Base-by-base conservation (phyloP, 1,140 invertebrate genomes). In the Pectinophora gossypiella region DNA sequence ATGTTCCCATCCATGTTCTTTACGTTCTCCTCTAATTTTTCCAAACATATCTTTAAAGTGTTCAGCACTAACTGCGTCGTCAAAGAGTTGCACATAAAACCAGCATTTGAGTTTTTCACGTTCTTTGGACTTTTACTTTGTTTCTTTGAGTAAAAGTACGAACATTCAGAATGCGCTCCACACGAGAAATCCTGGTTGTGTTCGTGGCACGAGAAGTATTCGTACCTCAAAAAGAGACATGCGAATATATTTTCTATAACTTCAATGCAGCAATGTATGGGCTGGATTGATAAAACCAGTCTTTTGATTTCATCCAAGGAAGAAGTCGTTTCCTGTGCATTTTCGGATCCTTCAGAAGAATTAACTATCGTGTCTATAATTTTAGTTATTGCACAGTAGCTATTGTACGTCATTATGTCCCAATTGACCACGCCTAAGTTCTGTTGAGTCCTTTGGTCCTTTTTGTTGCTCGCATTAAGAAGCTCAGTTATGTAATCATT, bases 101-200 rank as follows among this genome's bases (percentile, higher is more conserved):
- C 87, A 43, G 76, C 64, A 58, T 55, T 70, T 15, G 58, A 66
- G 38, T 19, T 72, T 19, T 62, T 75, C 5, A 51, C 59, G 42
- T 48, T 74, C 21, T 74, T 78, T 2, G 72, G 54, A 53, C 51
- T 64, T 49, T 73, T 73, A 21, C 49, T 76, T 56, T 80, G 83
- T 53, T 85, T 87, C 46, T 87, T 87, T 6, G 82, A 81, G 59
- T 85, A 85, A 62, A 88, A 88, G 59, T 88, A 88, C 6, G 87
- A 88, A 58, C 84, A 84, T 61, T 88, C 87, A 1, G 85, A 88
- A 54, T 88, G 84, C 6, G 85, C 80, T 0, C 84, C 81, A 48
- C 76, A 85, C 10, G 79, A 74, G 38, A 60, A 70, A 10, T 83
- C 76, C 49, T 80, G 76, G 16, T 64, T 78, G 48, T 86, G 68